Base-by-base conservation (phyloP, 2,888 invertebrate species). In the Anagyrus pseudococci region DNA sequence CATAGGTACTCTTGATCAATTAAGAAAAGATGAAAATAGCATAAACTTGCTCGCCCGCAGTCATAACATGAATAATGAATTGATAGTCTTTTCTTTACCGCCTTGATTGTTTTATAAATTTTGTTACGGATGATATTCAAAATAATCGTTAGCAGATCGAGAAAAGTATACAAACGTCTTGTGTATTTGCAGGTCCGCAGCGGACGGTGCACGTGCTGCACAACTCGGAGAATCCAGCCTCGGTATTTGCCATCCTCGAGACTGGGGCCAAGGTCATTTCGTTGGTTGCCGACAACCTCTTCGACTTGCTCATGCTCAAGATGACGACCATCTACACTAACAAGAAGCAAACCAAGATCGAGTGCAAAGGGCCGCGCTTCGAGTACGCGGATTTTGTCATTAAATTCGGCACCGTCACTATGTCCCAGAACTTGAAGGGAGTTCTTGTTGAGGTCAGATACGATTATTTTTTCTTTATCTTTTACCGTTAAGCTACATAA, bases 141-240 rank as follows among this genome's bases (percentile, higher is more conserved):
- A n/a, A n/a, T n/a, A n/a, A n/a, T n/a, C n/a, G n/a, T n/a, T n/a
- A n/a, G n/a, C n/a, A n/a, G n/a, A n/a, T n/a, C n/a, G n/a, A n/a
- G n/a, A n/a, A n/a, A n/a, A n/a, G n/a, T n/a, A 13, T 33, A 33
- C 41, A 15, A 10, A n/a, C 41, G 10, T 10, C 41, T 41, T 15
- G n/a, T 4, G 23, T 47, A 61, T 41, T 76, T 74, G 15, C 81
- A 88, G 93, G 91, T 4, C 86, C 88, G 49, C 89, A 91, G 64
- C 88, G 92, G 73, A 91, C 92, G 0, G 91, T 96, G 0, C 94
- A 96, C 81, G 90, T 97, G n/a, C 84, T 98, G 8, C 96, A 97
- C 82, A 94, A 97, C 81, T 96, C 94, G 0, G 97, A 98, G 77
- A 93, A 95, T 76, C 97, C 97, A 0, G 96, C 95, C 0, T 93